These are phyloP conservation scores for Nowickia ferox DNA, from an alignment of 2,888 invertebrate species.

Conservation along the genomic window DNA sequence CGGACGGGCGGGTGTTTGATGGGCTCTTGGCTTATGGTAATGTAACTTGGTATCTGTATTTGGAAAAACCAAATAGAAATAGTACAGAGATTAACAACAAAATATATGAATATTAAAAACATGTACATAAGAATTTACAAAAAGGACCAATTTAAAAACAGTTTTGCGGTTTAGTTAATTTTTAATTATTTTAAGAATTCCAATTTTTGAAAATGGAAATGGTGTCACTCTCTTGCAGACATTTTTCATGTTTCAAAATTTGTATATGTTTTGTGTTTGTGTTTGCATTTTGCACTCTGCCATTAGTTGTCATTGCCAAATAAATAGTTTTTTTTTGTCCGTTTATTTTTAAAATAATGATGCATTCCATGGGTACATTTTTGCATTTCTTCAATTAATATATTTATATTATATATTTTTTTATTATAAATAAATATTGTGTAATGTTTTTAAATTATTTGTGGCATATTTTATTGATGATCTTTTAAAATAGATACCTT, in stretches of 20 bases:
- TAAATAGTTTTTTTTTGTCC: conserved; percentile 27
- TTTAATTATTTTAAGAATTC: not conserved
- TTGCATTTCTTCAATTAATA: not conserved
- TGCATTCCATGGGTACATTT: conserved; percentile 47
- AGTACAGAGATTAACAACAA: not conserved
- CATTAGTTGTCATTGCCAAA: conserved; percentile 57
- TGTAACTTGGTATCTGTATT: conserved; percentile 60
- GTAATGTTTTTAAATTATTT: conserved; percentile 1
- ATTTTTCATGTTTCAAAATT: conserved; percentile 41
- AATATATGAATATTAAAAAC: not conserved
- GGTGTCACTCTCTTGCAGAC: conserved; percentile 21
- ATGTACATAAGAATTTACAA: not conserved
- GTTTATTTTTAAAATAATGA: conserved; percentile 57
- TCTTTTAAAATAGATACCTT: not conserved
- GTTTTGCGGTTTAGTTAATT: not conserved
- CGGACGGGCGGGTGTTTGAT: conserved; percentile 11
- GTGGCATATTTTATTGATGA: not conserved
- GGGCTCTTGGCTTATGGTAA: conserved; percentile 46
- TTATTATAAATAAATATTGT: not conserved
- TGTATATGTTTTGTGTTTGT: conserved; percentile 47
- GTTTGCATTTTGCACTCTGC: conserved; percentile 10
- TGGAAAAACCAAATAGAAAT: conserved; percentile 60
- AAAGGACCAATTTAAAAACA: not conserved
- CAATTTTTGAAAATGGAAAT: conserved; percentile 31
- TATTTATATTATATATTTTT: conserved; percentile 1